Evolutionary conservation across 2,113 vertebrate species (phyloP), one percentile per base, ranked within the genome.

Genomic region (Vulpes vulpes): DNA sequence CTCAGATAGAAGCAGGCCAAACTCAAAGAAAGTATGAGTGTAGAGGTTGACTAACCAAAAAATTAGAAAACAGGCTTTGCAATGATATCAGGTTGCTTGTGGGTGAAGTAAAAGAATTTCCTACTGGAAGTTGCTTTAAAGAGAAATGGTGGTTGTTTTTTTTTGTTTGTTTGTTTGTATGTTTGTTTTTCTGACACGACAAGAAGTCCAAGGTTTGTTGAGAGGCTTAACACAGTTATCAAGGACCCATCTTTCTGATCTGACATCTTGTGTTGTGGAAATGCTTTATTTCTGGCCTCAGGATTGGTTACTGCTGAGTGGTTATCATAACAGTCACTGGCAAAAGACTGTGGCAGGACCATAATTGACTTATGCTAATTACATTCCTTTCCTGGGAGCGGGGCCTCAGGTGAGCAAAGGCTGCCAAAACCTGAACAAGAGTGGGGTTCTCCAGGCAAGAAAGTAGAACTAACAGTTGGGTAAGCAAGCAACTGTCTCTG

Each of bases 361-460:
- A 16, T 20, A 76, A 57, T 1, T 59, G 43, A 65, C 49, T 71
- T 85, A 55, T 38, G 57, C 65, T 57, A 22, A 62, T 80, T 76
- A 81, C 32, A 2, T 49, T 69, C 65, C 82, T 35, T 43, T 19
- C 53, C 20, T 62, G 30, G 11, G 32, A 1, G 74, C 0, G 8
- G 23, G 30, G 35, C 57, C 5, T 67, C 43, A 43, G 43, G n/a
- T 51, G 53, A 88, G 69, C 64, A 91, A 87, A 89, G 5, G 38
- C 53, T 69, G 32, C 23, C 35, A n/a, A 57, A 22, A 17, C 79
- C 83, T 91, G 74, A 95, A 84, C 76, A 53, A 93, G 91, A 89
- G 27, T 62, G 15, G 32, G 2, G 9, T 51, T 82, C 53, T 51
- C 6, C 2, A 59, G 59, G 69, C 38, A 35, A 76, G 62, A 74